These are phyloP conservation scores for Thamnophis elegans DNA, from an alignment of 2,797 vertebrate genomes.

Conservation along the genomic window DNA sequence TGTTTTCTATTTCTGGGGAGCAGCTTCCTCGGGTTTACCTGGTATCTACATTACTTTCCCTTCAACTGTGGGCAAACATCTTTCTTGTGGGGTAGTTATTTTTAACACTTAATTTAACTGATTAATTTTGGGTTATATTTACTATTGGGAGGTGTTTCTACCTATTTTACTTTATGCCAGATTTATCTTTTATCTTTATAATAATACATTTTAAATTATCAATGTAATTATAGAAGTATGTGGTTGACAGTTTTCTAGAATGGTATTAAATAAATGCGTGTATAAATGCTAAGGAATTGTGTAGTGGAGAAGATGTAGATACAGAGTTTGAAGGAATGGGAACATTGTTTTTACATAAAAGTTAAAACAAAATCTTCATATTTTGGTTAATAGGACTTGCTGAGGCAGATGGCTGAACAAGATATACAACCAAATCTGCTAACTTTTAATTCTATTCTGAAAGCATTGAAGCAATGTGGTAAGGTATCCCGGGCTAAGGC, in stretches of 20 bases:
- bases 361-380: constrained; percentile 1
- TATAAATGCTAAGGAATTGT: not conserved
- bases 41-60: not conserved
- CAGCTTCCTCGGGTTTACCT: not conserved
- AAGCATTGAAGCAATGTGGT: constrained; percentile 76
- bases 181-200: not conserved
- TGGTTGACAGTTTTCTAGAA: not conserved
- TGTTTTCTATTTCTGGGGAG: not conserved
- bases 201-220: not conserved
- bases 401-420: constrained; percentile 88
- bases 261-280: not conserved
- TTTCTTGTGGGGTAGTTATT: not conserved
- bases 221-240: not conserved
- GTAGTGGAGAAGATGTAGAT: not conserved
- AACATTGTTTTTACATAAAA: not conserved
- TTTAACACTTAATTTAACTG: not conserved
- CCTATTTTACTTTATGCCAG: not conserved
- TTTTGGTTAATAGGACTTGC: constrained; percentile 74
- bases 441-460: constrained; percentile 87
- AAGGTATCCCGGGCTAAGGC: constrained; percentile 62
- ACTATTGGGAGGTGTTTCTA: not conserved
- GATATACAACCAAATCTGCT: constrained; percentile 82
- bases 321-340: no score
- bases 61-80: not conserved
- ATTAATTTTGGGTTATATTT: not conserved